Evolutionary conservation across 2,797 vertebrate species (phyloP).

Genomic region (Erpetoichthys calabaricus): DNA sequence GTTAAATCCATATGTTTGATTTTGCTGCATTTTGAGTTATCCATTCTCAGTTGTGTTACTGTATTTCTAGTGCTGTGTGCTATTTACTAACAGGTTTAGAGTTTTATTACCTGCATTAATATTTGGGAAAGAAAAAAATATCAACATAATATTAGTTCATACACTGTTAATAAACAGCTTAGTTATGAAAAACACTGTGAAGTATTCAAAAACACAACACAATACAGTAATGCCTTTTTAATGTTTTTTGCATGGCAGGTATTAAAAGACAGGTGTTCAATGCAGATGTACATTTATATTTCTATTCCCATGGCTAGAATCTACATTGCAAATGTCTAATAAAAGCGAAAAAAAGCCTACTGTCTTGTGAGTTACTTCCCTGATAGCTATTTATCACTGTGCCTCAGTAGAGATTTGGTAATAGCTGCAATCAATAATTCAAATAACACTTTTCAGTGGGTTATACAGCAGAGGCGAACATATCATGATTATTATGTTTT

Average conservation of each 20-base stretch:
- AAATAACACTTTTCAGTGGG: constrained; percentile 21
- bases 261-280: constrained; percentile 28
- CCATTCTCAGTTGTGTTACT: no score
- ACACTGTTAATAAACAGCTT: no score
- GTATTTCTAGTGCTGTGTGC: no score
- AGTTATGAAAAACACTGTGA: neutral
- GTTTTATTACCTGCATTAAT: no score
- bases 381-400: constrained; percentile 17
- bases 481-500: constrained; percentile 16
- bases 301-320: constrained; percentile 23
- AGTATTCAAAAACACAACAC: constrained; percentile 1
- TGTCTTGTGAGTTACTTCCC: constrained; percentile 13
- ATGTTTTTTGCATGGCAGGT: constrained; percentile 3
- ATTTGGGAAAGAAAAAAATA: no score
- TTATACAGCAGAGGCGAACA: constrained; percentile 18
- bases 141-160: no score
- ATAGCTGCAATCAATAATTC: constrained; percentile 36
- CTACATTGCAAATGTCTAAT: constrained; percentile 20
- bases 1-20: no score
- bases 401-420: constrained; percentile 21
- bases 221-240: neutral
- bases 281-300: constrained; percentile 5
- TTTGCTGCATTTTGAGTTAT: no score
- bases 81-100: no score
- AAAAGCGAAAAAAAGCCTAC: constrained; percentile 20